Conservation (phyloP, 2,888 invertebrate genomes). For the Drosophila villosipedis region DNA sequence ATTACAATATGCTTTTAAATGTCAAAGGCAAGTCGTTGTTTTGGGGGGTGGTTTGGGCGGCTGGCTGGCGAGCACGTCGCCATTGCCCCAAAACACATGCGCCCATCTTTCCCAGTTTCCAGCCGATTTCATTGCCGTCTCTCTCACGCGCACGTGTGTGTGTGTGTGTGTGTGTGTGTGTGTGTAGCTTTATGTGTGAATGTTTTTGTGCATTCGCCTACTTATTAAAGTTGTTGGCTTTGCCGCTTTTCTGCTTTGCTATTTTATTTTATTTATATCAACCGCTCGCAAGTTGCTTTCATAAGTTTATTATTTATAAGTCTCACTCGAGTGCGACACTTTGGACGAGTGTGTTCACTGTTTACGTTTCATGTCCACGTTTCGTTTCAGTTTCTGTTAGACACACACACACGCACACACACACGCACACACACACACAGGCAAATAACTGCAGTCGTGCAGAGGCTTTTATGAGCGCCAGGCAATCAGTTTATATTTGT, state of each 20-base stretch:
- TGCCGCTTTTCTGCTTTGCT: constrained; percentile 38
- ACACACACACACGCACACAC: constrained; percentile 14
- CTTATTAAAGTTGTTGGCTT: constrained; percentile 41
- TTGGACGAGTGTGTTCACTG: constrained; percentile 53
- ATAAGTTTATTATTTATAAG: constrained; percentile 79
- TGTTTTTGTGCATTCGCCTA: constrained; percentile 35
- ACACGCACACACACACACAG: constrained; percentile 10
- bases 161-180: constrained; percentile 1
- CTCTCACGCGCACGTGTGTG: neutral
- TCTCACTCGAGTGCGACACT: constrained; percentile 69
- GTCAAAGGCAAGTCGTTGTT: constrained; percentile 52
- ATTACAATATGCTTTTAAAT: constrained; percentile 65
- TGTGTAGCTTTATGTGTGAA: constrained; percentile 10
- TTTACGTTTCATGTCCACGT: constrained; percentile 27
- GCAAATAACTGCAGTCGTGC: constrained; percentile 23
- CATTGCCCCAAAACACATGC: constrained; percentile 9
- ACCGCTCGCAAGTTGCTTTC: constrained; percentile 49
- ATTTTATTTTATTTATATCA: constrained; percentile 59
- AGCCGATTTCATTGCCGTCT: constrained; percentile 48
- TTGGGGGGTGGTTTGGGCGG: neutral
- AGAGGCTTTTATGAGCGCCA: constrained; percentile 48
- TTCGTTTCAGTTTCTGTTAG: constrained; percentile 2
- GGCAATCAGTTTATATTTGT: constrained; percentile 70
- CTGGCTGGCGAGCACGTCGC: constrained; percentile 8
- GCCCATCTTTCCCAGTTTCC: constrained; percentile 26